Conservation (phyloP, 2,113 vertebrate species). For the Dendropsophus ebraccatus region DNA sequence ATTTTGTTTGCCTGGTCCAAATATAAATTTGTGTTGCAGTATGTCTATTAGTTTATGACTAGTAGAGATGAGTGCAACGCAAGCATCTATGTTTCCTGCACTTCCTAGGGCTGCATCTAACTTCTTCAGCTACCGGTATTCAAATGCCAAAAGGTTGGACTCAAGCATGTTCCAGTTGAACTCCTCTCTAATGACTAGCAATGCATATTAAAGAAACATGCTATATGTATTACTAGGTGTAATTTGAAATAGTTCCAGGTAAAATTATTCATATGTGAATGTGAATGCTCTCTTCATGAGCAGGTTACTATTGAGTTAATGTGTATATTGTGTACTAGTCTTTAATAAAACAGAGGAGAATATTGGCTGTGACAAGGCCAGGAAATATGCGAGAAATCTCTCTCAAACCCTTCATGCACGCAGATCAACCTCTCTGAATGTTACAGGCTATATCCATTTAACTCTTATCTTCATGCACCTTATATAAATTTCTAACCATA, state of each 20-base stretch:
- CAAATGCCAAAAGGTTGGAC: too few relatives aligned
- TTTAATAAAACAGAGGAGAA: conserved; percentile 2
- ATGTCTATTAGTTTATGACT: too few relatives aligned
- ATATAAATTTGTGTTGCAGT: too few relatives aligned
- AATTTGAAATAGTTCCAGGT: background rate
- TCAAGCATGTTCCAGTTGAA: too few relatives aligned
- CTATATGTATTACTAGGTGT: background rate
- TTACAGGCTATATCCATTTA: conserved; percentile 19
- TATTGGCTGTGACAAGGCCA: background rate
- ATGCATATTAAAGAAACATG: too few relatives aligned
- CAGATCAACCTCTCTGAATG: background rate
- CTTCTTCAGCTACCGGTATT: too few relatives aligned
- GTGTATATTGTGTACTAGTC: background rate
- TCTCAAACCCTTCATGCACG: background rate
- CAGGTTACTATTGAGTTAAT: background rate
- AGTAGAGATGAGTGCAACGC: too few relatives aligned
- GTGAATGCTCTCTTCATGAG: background rate
- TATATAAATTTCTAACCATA: background rate
- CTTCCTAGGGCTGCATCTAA: too few relatives aligned
- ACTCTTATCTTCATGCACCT: background rate
- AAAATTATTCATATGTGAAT: background rate
- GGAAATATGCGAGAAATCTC: conserved; percentile 2
- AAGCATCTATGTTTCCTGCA: too few relatives aligned
- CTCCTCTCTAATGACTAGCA: too few relatives aligned
- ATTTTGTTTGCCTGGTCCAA: too few relatives aligned